phyloP scores from a whole-genome alignment of 2,113 vertebrate species.

The Oreochromis spilurus region DNA sequence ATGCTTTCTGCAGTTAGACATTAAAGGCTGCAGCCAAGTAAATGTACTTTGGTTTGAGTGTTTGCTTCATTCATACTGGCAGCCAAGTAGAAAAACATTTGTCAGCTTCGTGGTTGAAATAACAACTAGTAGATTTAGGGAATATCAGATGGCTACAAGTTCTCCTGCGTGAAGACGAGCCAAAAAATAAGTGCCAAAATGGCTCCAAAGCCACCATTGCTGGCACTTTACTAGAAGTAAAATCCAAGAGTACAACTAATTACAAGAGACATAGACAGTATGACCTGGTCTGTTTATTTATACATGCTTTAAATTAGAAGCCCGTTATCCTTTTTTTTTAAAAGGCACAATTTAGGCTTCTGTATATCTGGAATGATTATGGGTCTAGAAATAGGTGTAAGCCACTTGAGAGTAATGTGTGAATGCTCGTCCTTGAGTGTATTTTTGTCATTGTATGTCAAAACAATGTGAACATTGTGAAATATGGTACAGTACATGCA shows the following conservation, averaged over 20 bases:
- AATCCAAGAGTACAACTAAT: neutral
- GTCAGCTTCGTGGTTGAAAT: neutral
- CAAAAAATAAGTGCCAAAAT: neutral
- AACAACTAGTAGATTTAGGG: neutral
- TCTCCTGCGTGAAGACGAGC: neutral
- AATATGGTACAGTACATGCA: neutral
- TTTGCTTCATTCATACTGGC: neutral
- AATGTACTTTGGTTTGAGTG: neutral
- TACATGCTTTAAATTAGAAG: neutral
- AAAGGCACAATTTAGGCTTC: neutral
- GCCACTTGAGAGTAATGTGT: neutral
- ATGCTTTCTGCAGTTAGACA: neutral
- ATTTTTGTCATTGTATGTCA: neutral
- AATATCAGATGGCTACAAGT: neutral
- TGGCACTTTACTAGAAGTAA: neutral
- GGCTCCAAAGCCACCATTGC: neutral
- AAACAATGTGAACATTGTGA: neutral
- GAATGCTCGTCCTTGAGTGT: neutral
- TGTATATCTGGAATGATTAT: neutral
- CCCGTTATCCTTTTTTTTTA: neutral
- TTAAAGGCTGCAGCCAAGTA: neutral
- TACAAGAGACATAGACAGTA: neutral
- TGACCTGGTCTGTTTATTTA: neutral
- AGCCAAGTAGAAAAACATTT: neutral
- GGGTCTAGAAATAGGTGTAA: neutral